These are phyloP conservation scores for Dascyllus trimaculatus DNA, from an alignment of 2,113 vertebrate species.

Conservation along the genomic window DNA sequence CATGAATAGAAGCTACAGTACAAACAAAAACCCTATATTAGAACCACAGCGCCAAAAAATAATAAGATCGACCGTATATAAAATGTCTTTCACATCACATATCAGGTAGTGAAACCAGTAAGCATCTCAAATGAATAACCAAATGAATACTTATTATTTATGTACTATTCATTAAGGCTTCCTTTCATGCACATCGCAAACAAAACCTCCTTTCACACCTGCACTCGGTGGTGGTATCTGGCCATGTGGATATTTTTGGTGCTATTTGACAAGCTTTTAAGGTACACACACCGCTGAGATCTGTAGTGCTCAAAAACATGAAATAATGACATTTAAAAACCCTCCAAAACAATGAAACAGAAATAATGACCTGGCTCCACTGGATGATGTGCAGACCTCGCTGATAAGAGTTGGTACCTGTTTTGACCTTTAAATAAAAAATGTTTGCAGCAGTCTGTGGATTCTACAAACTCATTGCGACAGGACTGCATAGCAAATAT, in stretches of 20 bases:
- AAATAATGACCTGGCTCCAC: background rate
- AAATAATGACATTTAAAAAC: conserved; percentile 41
- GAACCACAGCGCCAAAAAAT: background rate
- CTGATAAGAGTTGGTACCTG: conserved; percentile 6
- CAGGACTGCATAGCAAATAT: background rate
- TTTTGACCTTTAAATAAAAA: conserved; percentile 24
- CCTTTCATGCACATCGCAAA: conserved; percentile 43
- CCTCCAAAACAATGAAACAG: background rate
- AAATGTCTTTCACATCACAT: conserved; percentile 11
- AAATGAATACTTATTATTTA: conserved; percentile 20
- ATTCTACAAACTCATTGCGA: background rate
- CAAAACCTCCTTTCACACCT: conserved; percentile 51
- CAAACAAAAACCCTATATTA: conserved; percentile 9
- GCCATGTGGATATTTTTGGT: conserved; percentile 15
- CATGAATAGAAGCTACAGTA: conserved; percentile 8
- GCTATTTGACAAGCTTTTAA: conserved; percentile 44
- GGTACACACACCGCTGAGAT: conserved; percentile 13
- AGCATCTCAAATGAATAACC: background rate
- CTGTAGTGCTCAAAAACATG: conserved; percentile 3
- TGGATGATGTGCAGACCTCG: background rate
- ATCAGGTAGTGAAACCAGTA: conserved; percentile 8
- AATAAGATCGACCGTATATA: background rate
- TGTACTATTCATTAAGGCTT: conserved; percentile 24
- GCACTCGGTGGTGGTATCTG: conserved; percentile 1
- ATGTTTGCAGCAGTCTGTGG: background rate